phyloP scores from a whole-genome alignment of 1,140 invertebrate species.

The Sarcophaga bullata region DNA sequence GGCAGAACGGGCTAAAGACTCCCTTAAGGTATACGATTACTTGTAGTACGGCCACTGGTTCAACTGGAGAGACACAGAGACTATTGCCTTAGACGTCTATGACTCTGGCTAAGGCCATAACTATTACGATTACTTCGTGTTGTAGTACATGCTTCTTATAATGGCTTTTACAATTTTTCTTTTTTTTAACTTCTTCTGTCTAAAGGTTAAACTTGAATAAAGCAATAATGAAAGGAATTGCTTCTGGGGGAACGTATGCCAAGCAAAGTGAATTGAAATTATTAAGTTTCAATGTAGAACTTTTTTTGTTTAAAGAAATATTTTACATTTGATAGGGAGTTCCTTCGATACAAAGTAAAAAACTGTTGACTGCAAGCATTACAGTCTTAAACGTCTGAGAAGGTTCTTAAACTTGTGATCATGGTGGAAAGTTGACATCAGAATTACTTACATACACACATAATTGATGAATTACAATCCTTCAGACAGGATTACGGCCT shows the following conservation, averaged over 20 bases:
- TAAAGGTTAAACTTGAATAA: constrained; percentile 15
- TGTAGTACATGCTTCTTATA: constrained; percentile 5
- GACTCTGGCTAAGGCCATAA: neutral
- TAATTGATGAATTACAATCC: too few species aligned
- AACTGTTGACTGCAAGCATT: too few species aligned
- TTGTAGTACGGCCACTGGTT: neutral
- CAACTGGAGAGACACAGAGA: neutral
- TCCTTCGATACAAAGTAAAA: too few species aligned
- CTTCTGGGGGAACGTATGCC: neutral
- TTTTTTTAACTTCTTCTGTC: neutral
- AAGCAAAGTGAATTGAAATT: neutral
- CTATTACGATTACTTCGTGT: neutral
- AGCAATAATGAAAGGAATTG: neutral
- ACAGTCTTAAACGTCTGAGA: too few species aligned
- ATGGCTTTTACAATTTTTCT: neutral
- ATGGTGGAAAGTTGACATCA: too few species aligned
- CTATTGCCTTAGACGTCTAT: neutral
- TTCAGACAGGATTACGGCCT: too few species aligned
- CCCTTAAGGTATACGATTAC: constrained; percentile 16
- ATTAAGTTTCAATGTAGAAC: too few species aligned
- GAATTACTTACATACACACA: too few species aligned
- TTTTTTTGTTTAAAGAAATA: too few species aligned
- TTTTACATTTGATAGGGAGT: too few species aligned
- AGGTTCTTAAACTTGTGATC: too few species aligned
- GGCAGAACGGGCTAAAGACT: constrained; percentile 3